These are phyloP conservation scores for Ammodytes marinus DNA, from an alignment of 2,113 vertebrate species.

Conservation along the genomic window DNA sequence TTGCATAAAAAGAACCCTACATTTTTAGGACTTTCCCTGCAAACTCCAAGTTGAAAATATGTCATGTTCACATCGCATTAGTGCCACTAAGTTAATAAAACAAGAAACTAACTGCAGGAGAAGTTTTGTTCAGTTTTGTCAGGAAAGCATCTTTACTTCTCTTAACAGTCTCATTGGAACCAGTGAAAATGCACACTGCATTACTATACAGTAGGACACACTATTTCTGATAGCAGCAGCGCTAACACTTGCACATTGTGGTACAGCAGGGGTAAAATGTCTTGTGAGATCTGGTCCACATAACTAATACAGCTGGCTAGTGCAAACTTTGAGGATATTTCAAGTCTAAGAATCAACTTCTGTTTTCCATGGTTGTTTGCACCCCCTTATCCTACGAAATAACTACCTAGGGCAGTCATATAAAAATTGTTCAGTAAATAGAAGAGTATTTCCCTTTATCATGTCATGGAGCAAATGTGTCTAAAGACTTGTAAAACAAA, in stretches of 20 bases:
- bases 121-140: slow-evolving; percentile 13
- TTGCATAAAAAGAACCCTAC: slow-evolving; percentile 18
- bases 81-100: not conserved
- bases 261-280: slow-evolving; percentile 1
- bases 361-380: slow-evolving; percentile 7
- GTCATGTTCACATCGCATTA: slow-evolving; percentile 1
- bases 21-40: slow-evolving; percentile 11
- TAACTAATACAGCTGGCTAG: not conserved
- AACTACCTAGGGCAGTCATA: not conserved
- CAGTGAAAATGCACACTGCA: not conserved
- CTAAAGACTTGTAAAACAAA: not conserved
- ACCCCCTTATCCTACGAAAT: not conserved
- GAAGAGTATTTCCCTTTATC: not conserved
- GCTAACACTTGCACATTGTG: slow-evolving; percentile 27
- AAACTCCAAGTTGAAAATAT: not conserved
- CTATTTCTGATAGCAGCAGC: not conserved
- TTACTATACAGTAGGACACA: not conserved
- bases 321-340: not conserved
- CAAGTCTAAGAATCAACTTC: not conserved
- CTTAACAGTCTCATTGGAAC: not conserved
- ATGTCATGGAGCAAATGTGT: not conserved
- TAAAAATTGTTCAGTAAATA: not conserved
- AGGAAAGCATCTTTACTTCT: slow-evolving; percentile 2
- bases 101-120: not conserved
- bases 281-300: slow-evolving; percentile 38